phyloP scores from a whole-genome alignment of 2,113 vertebrate genomes.

The Pluvianellus socialis region DNA sequence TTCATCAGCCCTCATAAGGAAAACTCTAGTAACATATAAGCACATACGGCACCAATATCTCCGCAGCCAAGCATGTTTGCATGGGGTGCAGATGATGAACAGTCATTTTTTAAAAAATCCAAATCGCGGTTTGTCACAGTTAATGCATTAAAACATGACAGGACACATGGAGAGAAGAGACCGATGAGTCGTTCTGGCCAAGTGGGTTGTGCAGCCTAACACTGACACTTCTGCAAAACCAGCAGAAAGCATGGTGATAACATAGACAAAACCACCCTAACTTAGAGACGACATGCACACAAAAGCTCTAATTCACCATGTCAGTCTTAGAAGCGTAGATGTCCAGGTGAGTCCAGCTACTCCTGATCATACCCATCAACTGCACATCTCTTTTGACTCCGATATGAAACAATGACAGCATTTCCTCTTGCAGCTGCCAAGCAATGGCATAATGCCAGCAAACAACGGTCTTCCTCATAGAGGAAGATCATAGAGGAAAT shows the following conservation, averaged over 20 bases:
- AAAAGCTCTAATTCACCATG: neutral
- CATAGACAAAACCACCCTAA: neutral
- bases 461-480: neutral
- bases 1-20: neutral
- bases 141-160: neutral
- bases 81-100: neutral
- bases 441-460: neutral
- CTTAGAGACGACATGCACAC: neutral
- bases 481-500: neutral
- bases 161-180: neutral
- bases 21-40: neutral
- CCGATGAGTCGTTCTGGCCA: neutral
- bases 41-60: neutral
- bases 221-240: neutral
- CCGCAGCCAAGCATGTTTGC: neutral
- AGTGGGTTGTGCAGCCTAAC: neutral
- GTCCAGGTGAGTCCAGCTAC: neutral
- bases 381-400: neutral
- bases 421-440: neutral
- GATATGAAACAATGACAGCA: no score
- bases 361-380: neutral
- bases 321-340: neutral
- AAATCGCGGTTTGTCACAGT: neutral
- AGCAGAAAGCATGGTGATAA: neutral
- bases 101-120: neutral